A percentile compares a stretch with the other conserved stretches of the same genome.
Conservation (phyloP, 2,113 vertebrate genomes). For the Sinosuthora webbiana region DNA sequence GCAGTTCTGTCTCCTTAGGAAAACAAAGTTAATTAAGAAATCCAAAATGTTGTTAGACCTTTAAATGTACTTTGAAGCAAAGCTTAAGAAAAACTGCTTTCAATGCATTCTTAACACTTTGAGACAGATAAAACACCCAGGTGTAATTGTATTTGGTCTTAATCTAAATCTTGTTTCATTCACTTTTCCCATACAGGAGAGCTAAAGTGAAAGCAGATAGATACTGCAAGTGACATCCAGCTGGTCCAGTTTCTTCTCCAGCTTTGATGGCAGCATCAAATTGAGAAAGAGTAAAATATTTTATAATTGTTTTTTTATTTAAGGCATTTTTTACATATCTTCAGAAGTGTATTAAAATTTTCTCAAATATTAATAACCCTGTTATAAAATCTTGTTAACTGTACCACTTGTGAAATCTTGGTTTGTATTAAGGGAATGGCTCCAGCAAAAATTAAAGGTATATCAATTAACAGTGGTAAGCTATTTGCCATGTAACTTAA, state of each 20-base stretch:
- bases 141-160: not conserved
- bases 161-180: not conserved
- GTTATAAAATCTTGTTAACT: not conserved
- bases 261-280: not conserved
- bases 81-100: not conserved
- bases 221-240: conserved; percentile 89
- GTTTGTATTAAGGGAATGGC: not conserved
- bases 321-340: conserved; percentile 18
- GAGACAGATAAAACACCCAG: not conserved
- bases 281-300: not conserved
- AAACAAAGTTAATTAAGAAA: not conserved
- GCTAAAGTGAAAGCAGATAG: conserved; percentile 95
- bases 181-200: conserved; percentile 79
- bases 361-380: not conserved
- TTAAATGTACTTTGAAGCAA: not conserved
- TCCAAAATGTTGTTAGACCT: not conserved
- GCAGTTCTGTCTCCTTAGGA: not conserved
- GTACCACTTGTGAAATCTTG: not conserved
- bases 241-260: not conserved
- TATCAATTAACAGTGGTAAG: not conserved
- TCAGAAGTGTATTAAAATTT: not conserved
- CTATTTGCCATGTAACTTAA: not conserved
- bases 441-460: not conserved
- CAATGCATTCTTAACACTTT: not conserved
- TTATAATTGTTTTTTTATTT: conserved; percentile 41